These are phyloP conservation scores for Staurois parvus DNA, from an alignment of 2,797 vertebrate genomes.

Conservation along the genomic window DNA sequence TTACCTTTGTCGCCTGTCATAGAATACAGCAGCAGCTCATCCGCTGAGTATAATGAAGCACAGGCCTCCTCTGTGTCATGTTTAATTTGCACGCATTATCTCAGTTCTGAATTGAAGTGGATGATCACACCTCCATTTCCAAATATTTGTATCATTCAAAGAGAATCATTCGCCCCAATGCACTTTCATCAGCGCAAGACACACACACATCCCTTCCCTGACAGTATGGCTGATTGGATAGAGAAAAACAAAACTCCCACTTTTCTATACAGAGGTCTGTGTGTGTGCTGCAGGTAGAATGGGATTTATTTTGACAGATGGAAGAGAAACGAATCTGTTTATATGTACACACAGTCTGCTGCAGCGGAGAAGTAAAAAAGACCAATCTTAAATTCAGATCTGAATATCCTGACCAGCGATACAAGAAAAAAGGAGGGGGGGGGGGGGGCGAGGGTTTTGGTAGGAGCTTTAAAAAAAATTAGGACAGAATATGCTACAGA, in stretches of 20 bases:
- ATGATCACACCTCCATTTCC: slow-evolving; percentile 7
- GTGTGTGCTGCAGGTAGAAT: slow-evolving; percentile 15
- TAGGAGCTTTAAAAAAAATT: not conserved
- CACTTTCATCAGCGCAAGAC: not conserved
- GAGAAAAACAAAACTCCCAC: slow-evolving; percentile 52
- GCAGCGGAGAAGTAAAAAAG: not conserved
- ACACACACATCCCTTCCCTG: slow-evolving; percentile 26
- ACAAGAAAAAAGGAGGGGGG: not conserved
- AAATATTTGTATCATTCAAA: slow-evolving; percentile 53
- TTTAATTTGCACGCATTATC: slow-evolving; percentile 17
- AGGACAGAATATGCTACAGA: not conserved
- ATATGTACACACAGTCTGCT: slow-evolving; percentile 21
- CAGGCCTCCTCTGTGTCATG: not conserved
- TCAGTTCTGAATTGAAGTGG: slow-evolving; percentile 5
- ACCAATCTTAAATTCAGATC: slow-evolving; percentile 14
- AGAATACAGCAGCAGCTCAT: not conserved
- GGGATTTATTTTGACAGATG: slow-evolving; percentile 35
- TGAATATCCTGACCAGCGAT: not conserved
- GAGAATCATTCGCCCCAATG: slow-evolving; percentile 44
- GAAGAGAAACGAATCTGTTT: slow-evolving; percentile 32
- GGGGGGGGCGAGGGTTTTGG: not conserved
- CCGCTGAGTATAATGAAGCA: not conserved
- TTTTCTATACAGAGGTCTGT: slow-evolving; percentile 36
- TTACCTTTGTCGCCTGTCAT: not conserved
- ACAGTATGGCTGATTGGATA: slow-evolving; percentile 39